Base-by-base conservation (phyloP, 2,888 invertebrate species). In the Fabriciana adippe region DNA sequence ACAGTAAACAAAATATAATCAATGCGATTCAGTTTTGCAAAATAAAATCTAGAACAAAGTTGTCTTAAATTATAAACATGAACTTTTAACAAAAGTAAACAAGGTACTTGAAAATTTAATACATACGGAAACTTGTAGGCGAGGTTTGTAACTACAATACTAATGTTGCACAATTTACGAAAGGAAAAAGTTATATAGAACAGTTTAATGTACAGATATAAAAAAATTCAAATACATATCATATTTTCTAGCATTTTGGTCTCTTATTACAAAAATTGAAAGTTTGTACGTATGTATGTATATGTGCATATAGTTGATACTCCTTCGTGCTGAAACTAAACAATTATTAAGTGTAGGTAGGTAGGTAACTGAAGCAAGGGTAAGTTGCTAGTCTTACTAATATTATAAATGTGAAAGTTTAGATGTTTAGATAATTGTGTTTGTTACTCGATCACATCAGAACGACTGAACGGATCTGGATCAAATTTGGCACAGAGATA, bases 21-120 rank as follows among this genome's bases (percentile, higher is more conserved):
- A 21, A 35, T 14, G 41, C 13, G 8, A 14, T 14, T n/a, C 35
- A 35, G 35, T 51, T 31, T 31, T 51, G 31, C 11, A 61, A 51
- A 8, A 16, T 13, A 35, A 31, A 18, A 16, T 5, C 16, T 6
- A 50, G 18, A 53, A 63, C 47, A 45, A 55, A 15, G n/a, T 21
- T 14, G 26, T n/a, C 21, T 6, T 26, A 54, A 45, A 47, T 21
- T 35, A 21, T 11, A 21, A 21, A 54, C 26, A n/a, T 13, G 26
- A 55, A 66, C 47, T 66, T 66, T 55, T 50, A 55, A 60, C 54
- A 55, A 55, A 60, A 55, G 54, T 66, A 66, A 60, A 66, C 60
- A 60, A 60, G 18, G 35, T 48, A 59, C 54, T 60, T 55, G 31
- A 35, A 48, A 65, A 66, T 47, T 60, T 66, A 51, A 26, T 45